Base-by-base conservation (phyloP, 2,888 invertebrate genomes). In the Morpho deidamia region DNA sequence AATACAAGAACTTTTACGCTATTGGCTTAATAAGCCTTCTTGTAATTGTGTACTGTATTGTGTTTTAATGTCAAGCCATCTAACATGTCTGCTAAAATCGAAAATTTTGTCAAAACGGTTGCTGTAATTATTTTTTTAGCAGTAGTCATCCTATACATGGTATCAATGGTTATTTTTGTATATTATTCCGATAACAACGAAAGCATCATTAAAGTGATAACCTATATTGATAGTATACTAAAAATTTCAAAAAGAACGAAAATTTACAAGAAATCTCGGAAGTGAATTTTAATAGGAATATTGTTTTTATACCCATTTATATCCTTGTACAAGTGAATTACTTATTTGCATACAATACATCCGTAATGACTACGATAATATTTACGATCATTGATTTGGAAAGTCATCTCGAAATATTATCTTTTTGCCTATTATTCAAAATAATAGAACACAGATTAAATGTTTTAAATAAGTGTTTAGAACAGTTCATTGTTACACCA, bases 321-420 rank as follows among this genome's bases (percentile, higher is more conserved):
- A 8, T 34, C 11, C 8, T 49, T 23, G n/a, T 54, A 8, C 12
- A 35, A 23, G n/a, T 12, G 10, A 34, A 32, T 38, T 41, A 23
- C 4, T 39, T 11, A 7, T 2, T 11, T 39, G 11, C 39, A 9
- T 10, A n/a, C 10, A 11, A 39, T 7, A 39, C 7, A 11, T 10
- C 10, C 7, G 5, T 54, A 10, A 2, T 11, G 8, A 14, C n/a
- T 10, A 46, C 8, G 23, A 50, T 52, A 35, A 23, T 53, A 23
- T 10, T 32, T 8, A 14, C 12, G 3, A 33, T 55, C 38, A 38
- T 49, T 40, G 47, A 52, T 10, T 59, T 56, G 42, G 59, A 70
- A 41, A 76, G 79, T 59, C 69, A 77, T 53, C 58, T 81, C 0
- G 76, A 81, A 65, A 66, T 78, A 42, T 45, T 71, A 7, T 44